Evolutionary conservation across 1,140 invertebrate genomes (phyloP), one percentile per base, ranked within the genome.

Genomic region (Drosophila murphyi): DNA sequence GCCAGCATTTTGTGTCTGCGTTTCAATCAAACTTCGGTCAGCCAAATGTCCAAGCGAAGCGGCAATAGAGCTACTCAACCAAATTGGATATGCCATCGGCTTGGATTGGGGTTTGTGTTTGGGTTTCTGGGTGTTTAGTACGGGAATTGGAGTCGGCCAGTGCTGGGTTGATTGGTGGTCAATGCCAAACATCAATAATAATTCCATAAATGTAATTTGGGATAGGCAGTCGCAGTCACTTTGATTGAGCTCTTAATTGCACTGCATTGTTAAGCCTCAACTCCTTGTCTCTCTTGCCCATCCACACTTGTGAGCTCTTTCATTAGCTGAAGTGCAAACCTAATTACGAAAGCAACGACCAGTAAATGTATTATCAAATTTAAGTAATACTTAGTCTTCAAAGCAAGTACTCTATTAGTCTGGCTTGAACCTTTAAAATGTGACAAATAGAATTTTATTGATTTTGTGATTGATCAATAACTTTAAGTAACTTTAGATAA

Each of bases 171-270:
- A 72, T 76, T 78, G 80, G 83, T 87, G 83, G 77, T 77, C 82
- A 88, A 72, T 83, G 77, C 80, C 80, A 80, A 89, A 88, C 85
- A 89, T 88, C 85, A 89, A 90, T 89, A 89, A 89, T 89, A 89
- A 89, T 89, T 89, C 72, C 85, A 89, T 89, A 89, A 89, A 89
- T 89, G 77, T 89, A 89, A 89, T 89, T 82, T 81, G 81, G 76
- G 68, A 52, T 80, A 89, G 59, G 70, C 81, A 75, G 64, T 69
- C 70, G 62, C 72, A 81, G 75, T 81, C 78, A 76, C 74, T 73
- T 79, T 89, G 85, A 89, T 89, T 89, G 85, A 89, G 86, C 85
- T 85, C 85, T 89, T 89, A 89, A 89, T 89, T 89, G 85, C 78
- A 89, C 74, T 80, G 78, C 68, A 79, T 73, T 89, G 83, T 78